Evolutionary conservation across 2,113 vertebrate species (phyloP).

Genomic region (Gymnobelideus leadbeateri): DNA sequence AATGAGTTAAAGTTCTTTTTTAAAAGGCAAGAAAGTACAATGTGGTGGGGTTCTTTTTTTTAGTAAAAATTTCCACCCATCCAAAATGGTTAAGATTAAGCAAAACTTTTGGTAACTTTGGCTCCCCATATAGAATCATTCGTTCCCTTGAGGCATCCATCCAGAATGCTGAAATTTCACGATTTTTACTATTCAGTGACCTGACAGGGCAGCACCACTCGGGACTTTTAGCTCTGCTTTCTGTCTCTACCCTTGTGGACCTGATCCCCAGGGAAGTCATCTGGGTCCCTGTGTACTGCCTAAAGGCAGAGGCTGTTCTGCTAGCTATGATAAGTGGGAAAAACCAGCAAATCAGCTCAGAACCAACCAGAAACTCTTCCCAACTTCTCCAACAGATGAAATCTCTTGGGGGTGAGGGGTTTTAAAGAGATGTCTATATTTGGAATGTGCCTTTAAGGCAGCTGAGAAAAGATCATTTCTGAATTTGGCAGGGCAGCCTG

Average conservation of each 20-base stretch:
- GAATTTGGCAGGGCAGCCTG: background rate
- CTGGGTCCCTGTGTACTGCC: conserved; percentile 53
- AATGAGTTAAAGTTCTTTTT: background rate
- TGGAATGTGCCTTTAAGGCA: background rate
- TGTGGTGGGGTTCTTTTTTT: background rate
- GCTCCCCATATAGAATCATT: background rate
- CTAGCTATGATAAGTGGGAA: conserved; percentile 46
- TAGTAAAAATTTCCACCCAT: background rate
- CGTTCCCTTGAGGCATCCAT: background rate
- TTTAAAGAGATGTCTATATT: background rate
- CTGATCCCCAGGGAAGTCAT: background rate
- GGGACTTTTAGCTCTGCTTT: conserved; percentile 11
- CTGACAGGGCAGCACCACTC: background rate
- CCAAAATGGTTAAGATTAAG: background rate
- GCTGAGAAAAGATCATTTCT: conserved; percentile 34
- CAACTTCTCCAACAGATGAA: conserved; percentile 56
- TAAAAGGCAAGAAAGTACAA: background rate
- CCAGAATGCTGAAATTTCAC: background rate
- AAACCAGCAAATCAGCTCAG: background rate
- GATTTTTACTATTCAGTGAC: background rate
- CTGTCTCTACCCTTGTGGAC: conserved; percentile 29
- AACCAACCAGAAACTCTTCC: conserved; percentile 45
- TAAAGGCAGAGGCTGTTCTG: conserved; percentile 60
- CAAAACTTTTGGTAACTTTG: background rate
- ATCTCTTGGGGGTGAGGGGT: background rate